phyloP scores from a whole-genome alignment of 2,888 invertebrate species.

The Mongoloraphidia duomilia region DNA sequence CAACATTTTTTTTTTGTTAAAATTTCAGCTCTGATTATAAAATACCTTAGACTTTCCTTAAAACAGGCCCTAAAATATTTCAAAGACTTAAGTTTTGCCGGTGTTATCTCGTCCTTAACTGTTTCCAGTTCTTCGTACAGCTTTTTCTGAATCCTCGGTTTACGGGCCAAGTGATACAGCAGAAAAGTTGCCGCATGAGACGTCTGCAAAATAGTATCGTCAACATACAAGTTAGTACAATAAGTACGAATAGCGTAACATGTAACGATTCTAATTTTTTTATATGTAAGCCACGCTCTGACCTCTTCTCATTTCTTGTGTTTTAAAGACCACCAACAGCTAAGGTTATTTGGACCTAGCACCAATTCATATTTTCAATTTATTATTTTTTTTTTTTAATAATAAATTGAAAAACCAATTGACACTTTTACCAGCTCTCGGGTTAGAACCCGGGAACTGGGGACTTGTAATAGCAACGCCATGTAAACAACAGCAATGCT shows the following conservation, averaged over 20 bases:
- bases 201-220: conserved; percentile 28
- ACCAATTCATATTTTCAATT: too few species aligned
- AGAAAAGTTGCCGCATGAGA: conserved; percentile 45
- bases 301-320: not conserved
- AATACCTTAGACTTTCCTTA: conserved; percentile 44
- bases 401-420: too few species aligned
- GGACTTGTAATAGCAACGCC: too few species aligned
- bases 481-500: too few species aligned
- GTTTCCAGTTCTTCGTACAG: conserved; percentile 43
- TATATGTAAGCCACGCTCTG: not conserved
- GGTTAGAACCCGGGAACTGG: not conserved
- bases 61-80: conserved; percentile 49
- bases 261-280: not conserved
- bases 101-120: conserved; percentile 22
- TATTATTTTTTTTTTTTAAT: too few species aligned
- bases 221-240: too few species aligned
- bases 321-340: too few species aligned
- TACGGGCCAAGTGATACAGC: conserved; percentile 50
- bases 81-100: conserved; percentile 22
- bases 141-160: conserved; percentile 44
- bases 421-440: too few species aligned
- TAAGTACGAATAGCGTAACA: too few species aligned
- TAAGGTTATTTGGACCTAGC: not conserved
- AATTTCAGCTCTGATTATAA: not conserved
- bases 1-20: not conserved